These are phyloP conservation scores for Sphyrna mokarran DNA, from an alignment of 2,113 vertebrate species.

Conservation along the genomic window DNA sequence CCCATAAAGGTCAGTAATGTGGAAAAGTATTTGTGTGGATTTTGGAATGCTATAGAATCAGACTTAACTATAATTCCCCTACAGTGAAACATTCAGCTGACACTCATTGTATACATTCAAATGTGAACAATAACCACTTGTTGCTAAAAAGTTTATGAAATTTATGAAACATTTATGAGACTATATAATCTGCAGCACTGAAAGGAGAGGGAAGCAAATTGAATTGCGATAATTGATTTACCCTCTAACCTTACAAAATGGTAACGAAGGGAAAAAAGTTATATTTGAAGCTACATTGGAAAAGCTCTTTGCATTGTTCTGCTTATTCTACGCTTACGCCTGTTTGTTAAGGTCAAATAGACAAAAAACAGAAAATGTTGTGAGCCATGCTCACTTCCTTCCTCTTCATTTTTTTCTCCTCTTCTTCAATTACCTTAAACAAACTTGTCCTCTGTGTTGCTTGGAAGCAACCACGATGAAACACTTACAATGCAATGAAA, in stretches of 20 bases:
- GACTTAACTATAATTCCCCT: background rate
- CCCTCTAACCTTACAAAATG: background rate
- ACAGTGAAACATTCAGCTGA: background rate
- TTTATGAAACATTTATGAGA: no score
- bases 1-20: background rate
- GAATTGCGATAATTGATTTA: background rate
- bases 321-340: no score
- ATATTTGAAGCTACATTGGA: background rate
- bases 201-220: background rate
- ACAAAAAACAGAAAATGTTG: no score
- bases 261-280: background rate
- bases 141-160: background rate
- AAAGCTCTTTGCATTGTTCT: background rate
- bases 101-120: background rate
- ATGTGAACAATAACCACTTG: background rate
- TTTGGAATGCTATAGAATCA: background rate
- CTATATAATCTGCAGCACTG: background rate
- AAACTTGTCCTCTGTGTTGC: background rate
- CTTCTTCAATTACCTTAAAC: background rate
- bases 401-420: no score
- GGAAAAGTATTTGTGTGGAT: background rate
- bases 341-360: background rate
- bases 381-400: no score
- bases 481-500: background rate
- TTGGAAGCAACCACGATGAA: background rate